These are phyloP conservation scores for Ptychochromis oligacanthus DNA, from an alignment of 2,113 vertebrate species.

Conservation along the genomic window DNA sequence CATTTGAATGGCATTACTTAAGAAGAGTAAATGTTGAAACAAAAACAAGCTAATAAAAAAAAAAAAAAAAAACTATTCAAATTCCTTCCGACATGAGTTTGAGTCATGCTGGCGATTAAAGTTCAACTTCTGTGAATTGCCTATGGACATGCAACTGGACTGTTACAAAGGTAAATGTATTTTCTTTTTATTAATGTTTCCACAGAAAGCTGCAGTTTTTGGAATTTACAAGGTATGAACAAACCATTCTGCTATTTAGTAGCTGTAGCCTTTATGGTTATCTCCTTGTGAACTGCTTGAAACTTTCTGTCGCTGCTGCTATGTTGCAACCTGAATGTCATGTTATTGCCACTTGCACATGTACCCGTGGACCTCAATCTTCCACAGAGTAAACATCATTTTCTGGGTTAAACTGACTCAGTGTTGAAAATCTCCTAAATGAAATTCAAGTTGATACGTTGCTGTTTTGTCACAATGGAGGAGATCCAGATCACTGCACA, in stretches of 20 bases:
- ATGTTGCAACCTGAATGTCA: neutral
- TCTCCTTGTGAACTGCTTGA: neutral
- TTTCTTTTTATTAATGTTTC: no score
- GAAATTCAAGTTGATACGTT: fast-evolving
- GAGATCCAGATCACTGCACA: neutral
- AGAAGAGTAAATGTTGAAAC: neutral
- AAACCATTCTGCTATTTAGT: neutral
- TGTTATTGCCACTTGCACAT: neutral
- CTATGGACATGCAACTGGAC: no score
- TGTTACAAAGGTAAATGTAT: no score
- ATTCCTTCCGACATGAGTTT: neutral
- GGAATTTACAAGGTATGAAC: neutral
- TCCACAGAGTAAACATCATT: neutral
- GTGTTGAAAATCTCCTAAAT: neutral
- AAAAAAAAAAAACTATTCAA: fast-evolving
- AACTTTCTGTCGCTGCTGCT: neutral
- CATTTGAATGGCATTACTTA: neutral
- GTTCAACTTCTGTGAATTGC: neutral
- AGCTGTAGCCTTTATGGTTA: neutral
- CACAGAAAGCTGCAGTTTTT: no score
- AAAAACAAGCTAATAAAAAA: neutral
- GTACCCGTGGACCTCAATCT: neutral
- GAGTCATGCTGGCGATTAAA: neutral
- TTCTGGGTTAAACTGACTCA: neutral
- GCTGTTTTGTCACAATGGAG: neutral